phyloP scores from a whole-genome alignment of 2,113 vertebrate genomes.

The Neolamprologus toae region DNA sequence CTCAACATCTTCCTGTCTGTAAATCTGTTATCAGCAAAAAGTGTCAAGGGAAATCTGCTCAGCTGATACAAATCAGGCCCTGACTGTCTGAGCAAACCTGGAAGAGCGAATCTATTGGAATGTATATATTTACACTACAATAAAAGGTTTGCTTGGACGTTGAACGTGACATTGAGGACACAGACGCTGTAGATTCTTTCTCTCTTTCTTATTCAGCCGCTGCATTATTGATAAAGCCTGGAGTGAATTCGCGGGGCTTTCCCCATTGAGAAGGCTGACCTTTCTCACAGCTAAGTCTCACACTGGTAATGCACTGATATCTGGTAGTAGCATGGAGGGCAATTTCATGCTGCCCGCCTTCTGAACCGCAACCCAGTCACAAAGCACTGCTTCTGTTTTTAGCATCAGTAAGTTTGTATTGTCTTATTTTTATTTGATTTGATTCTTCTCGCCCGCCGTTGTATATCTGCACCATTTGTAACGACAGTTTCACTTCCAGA shows the following conservation, averaged over 20 bases:
- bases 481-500: neutral
- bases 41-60: neutral
- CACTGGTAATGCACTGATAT: neutral
- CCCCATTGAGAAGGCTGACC: neutral
- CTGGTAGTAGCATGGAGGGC: neutral
- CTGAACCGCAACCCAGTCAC: neutral
- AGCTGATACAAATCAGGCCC: neutral
- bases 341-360: neutral
- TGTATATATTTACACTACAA: accelerated
- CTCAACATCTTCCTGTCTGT: neutral
- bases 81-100: neutral
- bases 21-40: neutral
- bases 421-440: neutral
- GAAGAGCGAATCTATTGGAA: neutral
- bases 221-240: slow-evolving; percentile 42
- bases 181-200: neutral
- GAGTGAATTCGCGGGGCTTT: slow-evolving; percentile 6
- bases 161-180: neutral
- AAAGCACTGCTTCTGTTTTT: neutral
- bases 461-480: neutral
- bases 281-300: neutral
- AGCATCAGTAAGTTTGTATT: neutral
- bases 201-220: neutral
- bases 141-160: neutral
- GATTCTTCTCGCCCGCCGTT: neutral